These are phyloP conservation scores for Trogon melanurus DNA, from an alignment of 2,113 vertebrate genomes.

Conservation along the genomic window DNA sequence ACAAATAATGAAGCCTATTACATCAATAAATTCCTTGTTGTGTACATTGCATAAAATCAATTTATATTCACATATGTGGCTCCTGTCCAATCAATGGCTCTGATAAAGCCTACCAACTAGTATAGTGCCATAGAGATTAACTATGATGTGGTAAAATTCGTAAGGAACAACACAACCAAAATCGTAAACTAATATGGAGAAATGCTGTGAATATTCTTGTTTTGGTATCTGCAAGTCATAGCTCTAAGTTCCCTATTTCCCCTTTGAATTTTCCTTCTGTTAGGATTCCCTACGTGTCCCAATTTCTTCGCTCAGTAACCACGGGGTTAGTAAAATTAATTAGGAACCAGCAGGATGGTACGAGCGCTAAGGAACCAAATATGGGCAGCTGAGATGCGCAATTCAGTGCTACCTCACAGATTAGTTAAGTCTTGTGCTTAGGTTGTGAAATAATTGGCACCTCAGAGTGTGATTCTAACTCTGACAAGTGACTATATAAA, in stretches of 20 bases:
- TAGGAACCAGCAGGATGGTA: conserved; percentile 30
- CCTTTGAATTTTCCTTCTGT: background rate
- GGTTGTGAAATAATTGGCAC: conserved; percentile 45
- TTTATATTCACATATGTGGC: conserved; percentile 63
- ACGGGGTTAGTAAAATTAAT: conserved; percentile 64
- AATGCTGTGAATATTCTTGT: conserved; percentile 5
- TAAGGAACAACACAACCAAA: conserved; percentile 36
- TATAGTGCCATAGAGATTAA: conserved; percentile 27
- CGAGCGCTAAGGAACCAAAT: conserved; percentile 28
- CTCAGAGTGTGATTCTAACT: conserved; percentile 2
- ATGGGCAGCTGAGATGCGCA: conserved; percentile 6
- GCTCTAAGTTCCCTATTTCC: conserved; percentile 26
- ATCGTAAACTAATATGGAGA: conserved; percentile 9
- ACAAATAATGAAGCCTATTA: conserved; percentile 63
- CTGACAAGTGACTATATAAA: conserved; percentile 22
- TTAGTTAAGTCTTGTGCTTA: conserved; percentile 38
- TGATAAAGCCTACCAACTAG: conserved; percentile 44
- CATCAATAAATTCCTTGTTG: conserved; percentile 59
- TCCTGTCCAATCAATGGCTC: conserved; percentile 34
- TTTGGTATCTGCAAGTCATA: conserved; percentile 16
- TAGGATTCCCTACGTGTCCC: background rate
- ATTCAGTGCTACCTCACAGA: conserved; percentile 27
- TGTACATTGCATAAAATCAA: conserved; percentile 67
- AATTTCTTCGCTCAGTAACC: conserved; percentile 44
- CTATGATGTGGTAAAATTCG: background rate